Evolutionary conservation across 2,113 vertebrate species (phyloP).

Genomic region (Brachyhypopomus occidentalis): DNA sequence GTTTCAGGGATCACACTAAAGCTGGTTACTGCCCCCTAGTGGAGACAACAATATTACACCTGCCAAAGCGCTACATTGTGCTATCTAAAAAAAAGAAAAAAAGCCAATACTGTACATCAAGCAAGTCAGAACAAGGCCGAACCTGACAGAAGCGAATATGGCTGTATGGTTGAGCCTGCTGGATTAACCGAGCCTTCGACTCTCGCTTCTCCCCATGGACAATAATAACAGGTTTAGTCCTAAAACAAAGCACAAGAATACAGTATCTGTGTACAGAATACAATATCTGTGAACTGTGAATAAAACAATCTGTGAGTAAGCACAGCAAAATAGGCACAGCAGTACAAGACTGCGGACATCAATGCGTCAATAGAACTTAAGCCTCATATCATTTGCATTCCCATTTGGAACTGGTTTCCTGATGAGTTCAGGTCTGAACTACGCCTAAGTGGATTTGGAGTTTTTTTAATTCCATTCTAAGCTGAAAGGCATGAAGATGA

Average conservation of each 20-base stretch:
- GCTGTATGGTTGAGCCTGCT: conserved; percentile 83
- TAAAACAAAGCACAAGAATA: conserved; percentile 60
- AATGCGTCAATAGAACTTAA: background rate
- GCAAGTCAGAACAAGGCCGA: background rate
- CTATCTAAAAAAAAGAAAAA: background rate
- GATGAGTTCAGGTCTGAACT: background rate
- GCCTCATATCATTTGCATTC: background rate
- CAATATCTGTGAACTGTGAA: background rate
- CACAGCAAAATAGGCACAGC: background rate
- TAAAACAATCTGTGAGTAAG: background rate
- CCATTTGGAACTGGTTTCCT: too few relatives aligned
- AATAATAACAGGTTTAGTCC: conserved; percentile 85
- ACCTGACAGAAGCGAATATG: conserved; percentile 94
- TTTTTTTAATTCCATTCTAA: background rate
- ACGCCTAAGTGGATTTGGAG: background rate
- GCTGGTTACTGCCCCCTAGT: conserved; percentile 34
- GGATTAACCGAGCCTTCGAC: conserved; percentile 85
- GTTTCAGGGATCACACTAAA: background rate
- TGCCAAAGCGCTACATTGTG: background rate
- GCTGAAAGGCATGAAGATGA: background rate
- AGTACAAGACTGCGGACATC: background rate
- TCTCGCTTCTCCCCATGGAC: conserved; percentile 95
- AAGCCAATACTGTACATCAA: background rate
- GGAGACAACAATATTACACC: conserved; percentile 19
- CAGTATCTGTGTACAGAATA: too few relatives aligned